Base-by-base conservation (phyloP, 2,797 vertebrate species). In the Phaenicophaeus curvirostris region DNA sequence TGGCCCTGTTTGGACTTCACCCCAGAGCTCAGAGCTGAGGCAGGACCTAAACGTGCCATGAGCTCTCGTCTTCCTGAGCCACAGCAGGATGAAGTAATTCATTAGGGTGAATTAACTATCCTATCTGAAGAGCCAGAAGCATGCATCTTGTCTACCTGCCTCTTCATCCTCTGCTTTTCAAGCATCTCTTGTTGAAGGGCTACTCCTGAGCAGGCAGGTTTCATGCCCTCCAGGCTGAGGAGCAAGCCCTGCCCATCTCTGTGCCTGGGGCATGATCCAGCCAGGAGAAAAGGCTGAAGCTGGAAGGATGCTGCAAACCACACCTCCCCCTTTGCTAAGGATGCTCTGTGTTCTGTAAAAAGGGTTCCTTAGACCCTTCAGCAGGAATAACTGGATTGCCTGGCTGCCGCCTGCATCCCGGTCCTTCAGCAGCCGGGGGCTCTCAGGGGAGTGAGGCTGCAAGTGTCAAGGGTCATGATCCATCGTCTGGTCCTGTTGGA, bases 91-190 rank as follows among this genome's bases (percentile, higher is more conserved):
- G 87, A 20, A 50, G 8, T 53, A 15, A 53, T 53, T 61, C 44
- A 33, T 81, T 44, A 1, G 58, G 13, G 21, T 21, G 37, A 24
- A 23, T 61, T 12, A 21, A 79, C 69, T 51, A 10, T 2, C 59
- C 33, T 39, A 8, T 37, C n/a, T 8, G 53, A 65, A 55, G 59
- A 85, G 62, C 24, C 69, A 57, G 31, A 15, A 58, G 8, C 41
- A 3, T 0, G 3, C 39, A 3, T 4, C 0, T 3, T 1, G 11
- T 1, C 18, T n/a, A 16, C 41, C 44, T 31, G 37, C 59, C 74
- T 79, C 90, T 74, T n/a, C 50, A 4, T 46, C 48, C 15, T 31
- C 10, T 35, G 85, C 75, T 74, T 58, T 37, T 25, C 27, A 6
- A 74, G 67, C 55, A 2, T 59, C 92, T 46, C 57, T 17, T 23